phyloP scores from a whole-genome alignment of 2,113 vertebrate species.

The Bombycilla garrulus region DNA sequence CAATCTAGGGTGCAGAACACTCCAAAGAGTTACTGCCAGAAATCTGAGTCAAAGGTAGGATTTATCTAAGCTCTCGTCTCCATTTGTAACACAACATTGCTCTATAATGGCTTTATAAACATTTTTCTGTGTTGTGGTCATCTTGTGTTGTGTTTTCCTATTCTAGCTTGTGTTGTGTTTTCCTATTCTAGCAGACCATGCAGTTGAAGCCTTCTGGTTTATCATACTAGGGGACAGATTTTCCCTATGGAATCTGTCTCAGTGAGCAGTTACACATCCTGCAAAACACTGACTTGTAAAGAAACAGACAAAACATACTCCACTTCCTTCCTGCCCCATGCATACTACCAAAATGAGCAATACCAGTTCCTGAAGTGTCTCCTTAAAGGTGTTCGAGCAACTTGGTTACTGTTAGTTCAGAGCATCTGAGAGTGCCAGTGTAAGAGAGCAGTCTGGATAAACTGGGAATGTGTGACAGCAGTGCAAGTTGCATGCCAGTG shows the following conservation, averaged over 20 bases:
- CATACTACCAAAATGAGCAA: not conserved
- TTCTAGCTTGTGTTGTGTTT: not conserved
- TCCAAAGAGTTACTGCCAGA: not conserved
- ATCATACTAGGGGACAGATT: too few species aligned
- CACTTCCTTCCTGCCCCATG: too few species aligned
- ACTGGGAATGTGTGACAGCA: not conserved
- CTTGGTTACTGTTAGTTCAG: not conserved
- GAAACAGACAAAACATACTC: not conserved
- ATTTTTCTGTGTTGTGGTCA: not conserved
- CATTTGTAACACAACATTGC: not conserved
- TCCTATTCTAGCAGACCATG: not conserved
- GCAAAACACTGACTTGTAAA: not conserved
- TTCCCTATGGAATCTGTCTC: too few species aligned
- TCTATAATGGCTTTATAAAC: not conserved
- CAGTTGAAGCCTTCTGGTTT: too few species aligned
- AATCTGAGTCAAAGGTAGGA: not conserved
- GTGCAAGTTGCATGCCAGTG: not conserved
- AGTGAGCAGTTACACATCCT: not conserved
- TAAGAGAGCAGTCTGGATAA: not conserved
- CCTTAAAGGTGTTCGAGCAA: not conserved
- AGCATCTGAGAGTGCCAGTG: not conserved
- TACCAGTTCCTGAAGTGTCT: not conserved
- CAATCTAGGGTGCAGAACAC: too few species aligned
- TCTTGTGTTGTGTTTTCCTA: not conserved
- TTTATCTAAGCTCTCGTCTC: not conserved